These are phyloP conservation scores for Desmodus rotundus DNA, from an alignment of 2,113 vertebrate species.

Conservation along the genomic window DNA sequence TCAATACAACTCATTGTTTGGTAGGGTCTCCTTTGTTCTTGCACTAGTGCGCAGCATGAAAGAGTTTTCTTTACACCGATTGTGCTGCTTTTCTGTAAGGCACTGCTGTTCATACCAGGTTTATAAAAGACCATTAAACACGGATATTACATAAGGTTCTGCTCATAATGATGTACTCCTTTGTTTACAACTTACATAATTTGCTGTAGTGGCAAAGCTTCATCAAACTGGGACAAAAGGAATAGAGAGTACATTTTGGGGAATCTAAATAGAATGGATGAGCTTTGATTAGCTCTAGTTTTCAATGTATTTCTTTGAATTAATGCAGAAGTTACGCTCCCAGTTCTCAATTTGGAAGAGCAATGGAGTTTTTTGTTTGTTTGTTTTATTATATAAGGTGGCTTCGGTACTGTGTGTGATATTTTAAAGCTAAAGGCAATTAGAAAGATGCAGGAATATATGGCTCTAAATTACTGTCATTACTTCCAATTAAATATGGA, in stretches of 20 bases:
- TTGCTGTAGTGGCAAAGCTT: slow-evolving; percentile 42
- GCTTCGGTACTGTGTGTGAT: background rate
- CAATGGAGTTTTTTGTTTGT: background rate
- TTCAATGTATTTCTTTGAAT: slow-evolving; percentile 51
- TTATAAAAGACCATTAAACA: slow-evolving; percentile 63
- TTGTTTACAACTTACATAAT: slow-evolving; percentile 71
- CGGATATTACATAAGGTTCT: slow-evolving; percentile 51
- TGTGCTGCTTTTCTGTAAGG: slow-evolving; percentile 53
- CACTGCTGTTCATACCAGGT: slow-evolving; percentile 37
- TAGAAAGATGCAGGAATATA: background rate
- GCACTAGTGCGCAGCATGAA: slow-evolving; percentile 47
- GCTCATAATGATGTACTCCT: slow-evolving; percentile 54
- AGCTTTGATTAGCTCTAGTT: slow-evolving; percentile 41
- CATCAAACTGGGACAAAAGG: slow-evolving; percentile 62
- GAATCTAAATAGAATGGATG: slow-evolving; percentile 38
- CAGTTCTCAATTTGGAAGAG: background rate
- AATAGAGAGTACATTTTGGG: slow-evolving; percentile 60
- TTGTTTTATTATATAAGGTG: background rate
- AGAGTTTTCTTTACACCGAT: slow-evolving; percentile 56
- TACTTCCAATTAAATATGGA: background rate
- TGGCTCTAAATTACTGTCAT: background rate
- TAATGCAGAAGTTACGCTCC: background rate
- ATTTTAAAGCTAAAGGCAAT: background rate
- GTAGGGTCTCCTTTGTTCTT: slow-evolving; percentile 40
- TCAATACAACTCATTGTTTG: slow-evolving; percentile 69